Base-by-base conservation (phyloP, 2,113 vertebrate species). In the Echinops telfairi region DNA sequence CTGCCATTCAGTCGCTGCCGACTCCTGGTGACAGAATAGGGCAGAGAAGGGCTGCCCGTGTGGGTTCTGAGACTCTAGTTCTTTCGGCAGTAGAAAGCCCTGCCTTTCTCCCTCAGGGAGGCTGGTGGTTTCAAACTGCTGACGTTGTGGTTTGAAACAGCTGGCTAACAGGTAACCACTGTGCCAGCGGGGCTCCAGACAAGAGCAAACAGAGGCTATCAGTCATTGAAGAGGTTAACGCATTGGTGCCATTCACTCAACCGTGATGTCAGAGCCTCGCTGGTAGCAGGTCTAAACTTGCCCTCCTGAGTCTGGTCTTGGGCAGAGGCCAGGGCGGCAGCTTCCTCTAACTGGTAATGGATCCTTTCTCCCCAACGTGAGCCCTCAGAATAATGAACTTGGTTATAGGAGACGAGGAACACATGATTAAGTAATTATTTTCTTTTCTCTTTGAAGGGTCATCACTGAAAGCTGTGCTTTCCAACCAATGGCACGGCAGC, bases 371-470 rank as follows among this genome's bases (percentile, higher is more conserved):
- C 73, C 60, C 15, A 75, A 96, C 92, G 14, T 79, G 95, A 97
- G 83, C 73, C 81, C 60, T 93, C 86, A 77, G 93, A 96, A 90
- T 90, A 68, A 60, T 79, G 88, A 94, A 87, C 94, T 97, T 95
- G 68, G 82, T 78, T 96, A 91, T n/a, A 90, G 90, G 47, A 95
- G 85, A 95, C 40, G 97, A 85, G 90, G 86, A 97, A 96, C 77
- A 91, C 77, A 95, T 78, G 73, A 96, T 87, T 97, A 96, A 96
- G 78, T 92, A 97, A 94, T 96, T 95, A 91, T 57, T 38, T 96
- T 96, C 43, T 53, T 97, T 93, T 95, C 70, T 97, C 94, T 97
- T 70, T 90, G 36, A 91, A 96, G 89, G 83, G 57, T 93, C 33
- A 94, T 91, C 92, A 64, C 95, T 84, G 94, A 96, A 91, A 91